phyloP scores from a whole-genome alignment of 2,797 vertebrate genomes.

The Acridotheres tristis region DNA sequence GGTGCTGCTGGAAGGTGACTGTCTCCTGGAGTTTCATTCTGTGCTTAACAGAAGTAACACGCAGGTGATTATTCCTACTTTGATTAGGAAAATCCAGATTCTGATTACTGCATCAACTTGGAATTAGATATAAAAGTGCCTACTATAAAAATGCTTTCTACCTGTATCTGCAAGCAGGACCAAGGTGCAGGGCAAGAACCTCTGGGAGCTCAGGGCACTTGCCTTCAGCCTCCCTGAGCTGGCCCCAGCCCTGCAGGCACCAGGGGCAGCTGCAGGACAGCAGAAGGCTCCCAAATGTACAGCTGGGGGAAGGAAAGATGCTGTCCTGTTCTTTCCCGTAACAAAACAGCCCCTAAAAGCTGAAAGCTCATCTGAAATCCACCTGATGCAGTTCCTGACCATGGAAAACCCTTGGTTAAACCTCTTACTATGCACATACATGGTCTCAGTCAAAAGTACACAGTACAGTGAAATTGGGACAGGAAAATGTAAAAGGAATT shows the following conservation, averaged over 20 bases:
- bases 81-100: background rate
- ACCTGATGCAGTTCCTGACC: too few relatives aligned
- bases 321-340: background rate
- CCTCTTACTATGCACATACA: background rate
- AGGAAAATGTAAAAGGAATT: background rate
- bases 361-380: background rate
- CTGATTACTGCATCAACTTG: background rate
- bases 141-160: background rate
- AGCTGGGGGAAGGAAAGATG: background rate
- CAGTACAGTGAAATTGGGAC: background rate
- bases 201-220: background rate
- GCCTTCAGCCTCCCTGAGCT: background rate
- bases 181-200: accelerated
- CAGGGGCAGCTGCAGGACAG: background rate
- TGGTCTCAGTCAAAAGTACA: background rate
- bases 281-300: background rate
- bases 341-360: background rate
- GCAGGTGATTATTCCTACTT: background rate
- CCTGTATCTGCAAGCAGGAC: background rate
- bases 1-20: background rate
- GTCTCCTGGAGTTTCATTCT: background rate
- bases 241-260: background rate
- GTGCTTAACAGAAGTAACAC: background rate
- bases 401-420: background rate
- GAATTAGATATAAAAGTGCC: background rate